Conservation (phyloP, 2,797 vertebrate genomes). For the Lepilemur ruficaudatus region DNA sequence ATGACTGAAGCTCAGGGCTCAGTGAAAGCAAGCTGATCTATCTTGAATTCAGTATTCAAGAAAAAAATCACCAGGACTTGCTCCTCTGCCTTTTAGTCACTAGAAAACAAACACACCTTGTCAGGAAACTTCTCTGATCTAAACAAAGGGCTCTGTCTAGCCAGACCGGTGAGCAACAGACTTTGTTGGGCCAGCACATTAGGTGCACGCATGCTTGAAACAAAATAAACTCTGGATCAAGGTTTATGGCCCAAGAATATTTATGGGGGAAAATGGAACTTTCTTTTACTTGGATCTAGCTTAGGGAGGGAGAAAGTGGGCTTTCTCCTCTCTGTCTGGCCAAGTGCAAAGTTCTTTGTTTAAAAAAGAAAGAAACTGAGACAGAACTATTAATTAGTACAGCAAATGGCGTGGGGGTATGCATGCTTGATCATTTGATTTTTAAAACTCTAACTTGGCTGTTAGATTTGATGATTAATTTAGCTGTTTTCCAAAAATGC, state of each 20-base stretch:
- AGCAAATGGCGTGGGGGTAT: background rate
- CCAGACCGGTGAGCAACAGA: background rate
- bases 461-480: background rate
- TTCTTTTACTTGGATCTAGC: background rate
- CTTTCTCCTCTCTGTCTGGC: background rate
- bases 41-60: background rate
- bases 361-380: background rate
- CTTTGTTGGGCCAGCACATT: background rate
- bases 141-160: background rate
- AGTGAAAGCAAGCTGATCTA: background rate
- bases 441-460: background rate
- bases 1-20: background rate
- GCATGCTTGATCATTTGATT: background rate
- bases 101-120: background rate
- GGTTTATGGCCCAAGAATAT: background rate
- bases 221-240: slow-evolving; percentile 27
- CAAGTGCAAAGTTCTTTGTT: background rate
- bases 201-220: background rate
- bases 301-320: background rate
- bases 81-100: background rate
- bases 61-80: background rate
- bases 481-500: background rate
- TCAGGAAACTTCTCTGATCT: slow-evolving; percentile 7
- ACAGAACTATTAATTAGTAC: background rate
- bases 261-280: background rate